Conservation (phyloP, 2,888 invertebrate genomes). For the Lysandra bellargus region DNA sequence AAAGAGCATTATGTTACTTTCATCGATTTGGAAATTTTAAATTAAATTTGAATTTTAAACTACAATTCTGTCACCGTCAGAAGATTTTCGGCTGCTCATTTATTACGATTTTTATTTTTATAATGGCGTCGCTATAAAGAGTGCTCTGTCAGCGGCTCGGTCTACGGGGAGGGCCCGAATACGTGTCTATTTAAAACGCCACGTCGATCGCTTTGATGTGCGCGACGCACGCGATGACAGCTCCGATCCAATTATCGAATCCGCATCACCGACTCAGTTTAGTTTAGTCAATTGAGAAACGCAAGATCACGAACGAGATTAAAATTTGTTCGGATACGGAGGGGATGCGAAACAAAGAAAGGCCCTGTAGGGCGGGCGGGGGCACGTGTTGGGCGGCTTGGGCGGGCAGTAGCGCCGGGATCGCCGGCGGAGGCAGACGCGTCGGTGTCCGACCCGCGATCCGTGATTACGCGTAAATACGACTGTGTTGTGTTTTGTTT, state of each 20-base stretch:
- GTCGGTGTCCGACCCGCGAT: conserved; percentile 39
- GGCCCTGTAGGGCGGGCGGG: conserved; percentile 69
- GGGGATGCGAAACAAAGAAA: conserved; percentile 77
- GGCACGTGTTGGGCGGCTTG: conserved; percentile 56
- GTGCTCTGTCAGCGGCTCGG: background rate
- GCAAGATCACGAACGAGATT: conserved; percentile 62
- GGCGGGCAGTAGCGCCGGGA: conserved; percentile 66
- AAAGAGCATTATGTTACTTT: background rate
- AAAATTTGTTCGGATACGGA: conserved; percentile 59
- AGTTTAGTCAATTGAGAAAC: conserved; percentile 62
- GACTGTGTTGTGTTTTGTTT: conserved; percentile 50
- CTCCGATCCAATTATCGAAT: conserved; percentile 45
- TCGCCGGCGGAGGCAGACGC: conserved; percentile 55
- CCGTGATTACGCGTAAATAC: conserved; percentile 41
- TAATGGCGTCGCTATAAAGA: background rate
- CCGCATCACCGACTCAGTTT: conserved; percentile 37
- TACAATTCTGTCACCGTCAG: background rate
- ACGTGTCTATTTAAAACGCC: conserved; percentile 22
- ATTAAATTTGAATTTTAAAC: background rate
- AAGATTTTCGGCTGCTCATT: background rate
- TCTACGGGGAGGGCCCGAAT: conserved; percentile 11
- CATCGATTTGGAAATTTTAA: background rate
- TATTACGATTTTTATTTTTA: background rate
- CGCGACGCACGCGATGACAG: conserved; percentile 38
- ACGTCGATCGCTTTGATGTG: conserved; percentile 29